Evolutionary conservation across 1,140 invertebrate genomes (phyloP), one percentile per base, ranked within the genome.

Genomic region (Periplaneta americana): DNA sequence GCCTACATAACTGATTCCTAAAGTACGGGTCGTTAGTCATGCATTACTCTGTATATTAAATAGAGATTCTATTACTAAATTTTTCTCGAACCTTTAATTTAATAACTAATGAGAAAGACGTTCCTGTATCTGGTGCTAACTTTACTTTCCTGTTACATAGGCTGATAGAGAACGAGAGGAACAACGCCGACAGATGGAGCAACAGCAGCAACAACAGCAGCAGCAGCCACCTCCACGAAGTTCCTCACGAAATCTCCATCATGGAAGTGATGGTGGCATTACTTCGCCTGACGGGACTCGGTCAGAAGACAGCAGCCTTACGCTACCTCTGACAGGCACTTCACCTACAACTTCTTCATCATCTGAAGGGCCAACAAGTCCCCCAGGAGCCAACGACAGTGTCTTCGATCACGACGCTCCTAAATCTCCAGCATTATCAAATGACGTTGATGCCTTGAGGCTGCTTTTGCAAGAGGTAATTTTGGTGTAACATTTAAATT

Each of bases 81-180:
- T n/a, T n/a, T n/a, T n/a, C n/a, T n/a, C n/a, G n/a, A n/a, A n/a
- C n/a, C n/a, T n/a, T n/a, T n/a, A n/a, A n/a, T n/a, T n/a, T n/a
- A n/a, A n/a, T n/a, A n/a, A n/a, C n/a, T n/a, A n/a, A n/a, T n/a
- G n/a, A n/a, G n/a, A n/a, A n/a, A n/a, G n/a, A n/a, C n/a, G n/a
- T n/a, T n/a, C n/a, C n/a, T n/a, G n/a, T n/a, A n/a, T n/a, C n/a
- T n/a, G n/a, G n/a, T n/a, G n/a, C n/a, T n/a, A n/a, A n/a, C n/a
- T n/a, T n/a, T n/a, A n/a, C n/a, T n/a, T n/a, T 4, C 48, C 28
- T 66, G 8, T n/a, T 66, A 0, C 82, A 17, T 92, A 96, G 87
- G 96, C 96, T 5, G 96, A 98, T 88, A 93, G 92, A 83, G 96
- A 98, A 85, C 91, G 96, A 82, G 96, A 97, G 85, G 94, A 95